These are phyloP conservation scores for Agrochola lychnidis DNA, from an alignment of 2,888 invertebrate genomes.

Conservation along the genomic window DNA sequence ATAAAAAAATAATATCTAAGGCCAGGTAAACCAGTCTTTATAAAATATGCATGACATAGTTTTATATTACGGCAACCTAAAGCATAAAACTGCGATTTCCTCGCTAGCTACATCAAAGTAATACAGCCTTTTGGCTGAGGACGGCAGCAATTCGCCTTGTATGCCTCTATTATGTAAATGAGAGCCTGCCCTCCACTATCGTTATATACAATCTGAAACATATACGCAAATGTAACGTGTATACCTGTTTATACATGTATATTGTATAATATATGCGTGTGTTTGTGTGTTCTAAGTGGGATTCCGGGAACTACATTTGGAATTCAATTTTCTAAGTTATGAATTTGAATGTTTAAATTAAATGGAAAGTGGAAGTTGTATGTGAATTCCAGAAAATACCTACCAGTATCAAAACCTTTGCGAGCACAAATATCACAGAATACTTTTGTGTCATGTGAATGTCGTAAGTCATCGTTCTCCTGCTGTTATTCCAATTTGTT, in stretches of 20 bases:
- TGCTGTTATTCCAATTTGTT: too few species aligned
- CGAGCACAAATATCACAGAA: neutral
- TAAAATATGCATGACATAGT: constrained; percentile 51
- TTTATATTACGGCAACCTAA: constrained; percentile 27
- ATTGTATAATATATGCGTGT: neutral
- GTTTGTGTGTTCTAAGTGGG: constrained; percentile 8
- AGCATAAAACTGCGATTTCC: constrained; percentile 49
- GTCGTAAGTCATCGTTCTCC: too few species aligned
- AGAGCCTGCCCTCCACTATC: constrained; percentile 55
- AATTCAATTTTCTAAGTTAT: constrained; percentile 49
- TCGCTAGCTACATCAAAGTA: constrained; percentile 44
- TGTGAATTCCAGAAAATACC: neutral
- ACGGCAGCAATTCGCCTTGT: constrained; percentile 49
- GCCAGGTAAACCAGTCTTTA: constrained; percentile 16
- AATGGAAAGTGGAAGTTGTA: constrained; percentile 6
- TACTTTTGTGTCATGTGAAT: neutral
- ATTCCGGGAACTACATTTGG: constrained; percentile 40
- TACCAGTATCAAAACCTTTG: neutral
- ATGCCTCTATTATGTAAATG: constrained; percentile 61
- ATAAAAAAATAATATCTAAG: neutral
- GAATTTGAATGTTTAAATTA: constrained; percentile 45
- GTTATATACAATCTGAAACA: constrained; percentile 50
- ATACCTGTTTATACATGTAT: constrained; percentile 32
- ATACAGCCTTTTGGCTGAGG: constrained; percentile 41
- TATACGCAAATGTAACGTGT: constrained; percentile 27